Conservation (phyloP, 2,113 vertebrate species). For the Girardinichthys multiradiatus region DNA sequence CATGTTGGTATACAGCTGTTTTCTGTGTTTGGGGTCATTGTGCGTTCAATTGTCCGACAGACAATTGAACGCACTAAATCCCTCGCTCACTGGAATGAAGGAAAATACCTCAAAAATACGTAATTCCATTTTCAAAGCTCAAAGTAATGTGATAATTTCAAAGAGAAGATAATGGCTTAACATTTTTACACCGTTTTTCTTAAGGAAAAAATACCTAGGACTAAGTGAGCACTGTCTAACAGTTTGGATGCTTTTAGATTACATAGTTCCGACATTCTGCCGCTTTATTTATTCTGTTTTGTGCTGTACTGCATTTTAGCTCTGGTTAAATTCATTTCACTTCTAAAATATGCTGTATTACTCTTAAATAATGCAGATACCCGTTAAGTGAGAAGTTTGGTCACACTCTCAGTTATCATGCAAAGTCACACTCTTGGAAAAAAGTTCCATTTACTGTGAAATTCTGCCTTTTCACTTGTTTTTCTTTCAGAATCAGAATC, state of each 20-base stretch:
- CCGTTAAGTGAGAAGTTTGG: neutral
- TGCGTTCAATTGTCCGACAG: too few species aligned
- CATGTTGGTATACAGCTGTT: too few species aligned
- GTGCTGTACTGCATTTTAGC: neutral
- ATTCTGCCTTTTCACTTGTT: neutral
- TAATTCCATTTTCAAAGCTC: too few species aligned
- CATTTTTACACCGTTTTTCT: constrained; percentile 11
- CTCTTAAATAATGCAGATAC: constrained; percentile 19
- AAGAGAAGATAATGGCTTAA: constrained; percentile 20
- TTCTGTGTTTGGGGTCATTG: too few species aligned
- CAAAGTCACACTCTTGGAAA: neutral
- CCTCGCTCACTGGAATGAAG: too few species aligned
- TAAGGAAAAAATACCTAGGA: constrained; percentile 14
- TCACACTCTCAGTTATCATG: neutral
- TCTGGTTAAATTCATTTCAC: neutral
- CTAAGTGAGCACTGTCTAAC: neutral
- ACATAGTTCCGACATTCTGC: neutral
- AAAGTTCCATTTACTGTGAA: constrained; percentile 9
- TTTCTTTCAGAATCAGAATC: too few species aligned
- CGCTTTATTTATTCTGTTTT: neutral
- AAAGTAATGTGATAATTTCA: constrained; percentile 6
- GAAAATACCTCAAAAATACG: too few species aligned
- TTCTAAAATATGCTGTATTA: constrained; percentile 1
- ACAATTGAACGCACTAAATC: too few species aligned
- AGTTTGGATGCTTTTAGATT: constrained; percentile 4